Conservation (phyloP, 2,888 invertebrate species). For the Nemotelus nigrinus region DNA sequence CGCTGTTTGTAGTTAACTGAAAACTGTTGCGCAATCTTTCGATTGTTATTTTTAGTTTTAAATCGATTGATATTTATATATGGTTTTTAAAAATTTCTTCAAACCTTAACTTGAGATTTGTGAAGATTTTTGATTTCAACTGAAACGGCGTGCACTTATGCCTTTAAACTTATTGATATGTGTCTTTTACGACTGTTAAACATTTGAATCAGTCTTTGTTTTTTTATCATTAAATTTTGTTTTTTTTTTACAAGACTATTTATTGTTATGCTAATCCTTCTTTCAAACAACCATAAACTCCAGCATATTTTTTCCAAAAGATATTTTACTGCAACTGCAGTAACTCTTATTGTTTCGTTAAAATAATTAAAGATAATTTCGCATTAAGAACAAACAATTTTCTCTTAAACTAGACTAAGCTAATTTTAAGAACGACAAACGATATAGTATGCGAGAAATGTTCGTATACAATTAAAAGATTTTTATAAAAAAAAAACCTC, state of each 20-base stretch:
- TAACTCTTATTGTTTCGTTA: neutral
- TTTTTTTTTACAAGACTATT: slow-evolving; percentile 22
- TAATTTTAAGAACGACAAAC: neutral
- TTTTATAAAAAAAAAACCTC: slow-evolving; percentile 21
- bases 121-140: no score
- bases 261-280: neutral
- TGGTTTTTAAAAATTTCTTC: neutral
- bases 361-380: neutral
- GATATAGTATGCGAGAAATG: neutral
- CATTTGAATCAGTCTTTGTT: neutral
- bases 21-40: neutral
- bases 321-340: slow-evolving; percentile 3
- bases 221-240: no score
- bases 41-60: neutral
- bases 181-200: neutral
- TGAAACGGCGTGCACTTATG: no score
- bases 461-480: neutral
- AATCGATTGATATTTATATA: neutral
- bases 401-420: neutral
- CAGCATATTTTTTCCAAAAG: neutral
- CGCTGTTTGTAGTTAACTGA: slow-evolving; percentile 50
- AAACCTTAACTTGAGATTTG: no score
- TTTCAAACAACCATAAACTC: neutral
- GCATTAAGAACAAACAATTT: neutral
- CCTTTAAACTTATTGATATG: no score